Evolutionary conservation across 2,113 vertebrate genomes (phyloP).

Genomic region (Nestor notabilis): DNA sequence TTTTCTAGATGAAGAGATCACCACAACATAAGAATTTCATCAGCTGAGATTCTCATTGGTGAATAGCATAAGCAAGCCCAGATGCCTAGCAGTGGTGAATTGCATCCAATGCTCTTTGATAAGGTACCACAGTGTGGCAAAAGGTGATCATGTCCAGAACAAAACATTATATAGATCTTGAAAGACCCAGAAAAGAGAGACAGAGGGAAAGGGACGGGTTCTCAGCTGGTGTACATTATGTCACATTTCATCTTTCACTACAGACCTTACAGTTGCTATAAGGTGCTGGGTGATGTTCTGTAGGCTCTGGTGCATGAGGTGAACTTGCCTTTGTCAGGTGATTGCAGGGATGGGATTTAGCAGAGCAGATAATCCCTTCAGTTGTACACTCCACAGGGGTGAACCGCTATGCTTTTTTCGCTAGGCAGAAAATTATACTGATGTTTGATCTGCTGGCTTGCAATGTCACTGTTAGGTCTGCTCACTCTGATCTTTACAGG

Average conservation of each 20-base stretch:
- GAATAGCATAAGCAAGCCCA: neutral
- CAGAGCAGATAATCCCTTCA: neutral
- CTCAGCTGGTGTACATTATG: fast-evolving
- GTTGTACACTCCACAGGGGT: neutral
- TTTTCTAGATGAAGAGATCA: neutral
- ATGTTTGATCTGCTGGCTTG: neutral
- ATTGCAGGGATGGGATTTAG: neutral
- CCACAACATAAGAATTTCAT: neutral
- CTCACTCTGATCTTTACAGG: neutral
- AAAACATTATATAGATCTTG: neutral
- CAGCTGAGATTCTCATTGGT: neutral
- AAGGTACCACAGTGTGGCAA: neutral
- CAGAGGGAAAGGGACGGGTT: neutral
- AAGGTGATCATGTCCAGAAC: neutral
- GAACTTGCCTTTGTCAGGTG: neutral
- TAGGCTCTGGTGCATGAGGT: neutral
- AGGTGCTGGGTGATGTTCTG: neutral
- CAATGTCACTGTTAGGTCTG: neutral
- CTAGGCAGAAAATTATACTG: neutral
- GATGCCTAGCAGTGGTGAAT: neutral
- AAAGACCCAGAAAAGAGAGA: neutral
- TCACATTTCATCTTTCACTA: neutral
- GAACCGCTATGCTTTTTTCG: neutral
- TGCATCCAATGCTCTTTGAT: neutral
- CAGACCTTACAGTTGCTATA: neutral